phyloP scores from a whole-genome alignment of 2,113 vertebrate genomes.

The Oncorhynchus keta region DNA sequence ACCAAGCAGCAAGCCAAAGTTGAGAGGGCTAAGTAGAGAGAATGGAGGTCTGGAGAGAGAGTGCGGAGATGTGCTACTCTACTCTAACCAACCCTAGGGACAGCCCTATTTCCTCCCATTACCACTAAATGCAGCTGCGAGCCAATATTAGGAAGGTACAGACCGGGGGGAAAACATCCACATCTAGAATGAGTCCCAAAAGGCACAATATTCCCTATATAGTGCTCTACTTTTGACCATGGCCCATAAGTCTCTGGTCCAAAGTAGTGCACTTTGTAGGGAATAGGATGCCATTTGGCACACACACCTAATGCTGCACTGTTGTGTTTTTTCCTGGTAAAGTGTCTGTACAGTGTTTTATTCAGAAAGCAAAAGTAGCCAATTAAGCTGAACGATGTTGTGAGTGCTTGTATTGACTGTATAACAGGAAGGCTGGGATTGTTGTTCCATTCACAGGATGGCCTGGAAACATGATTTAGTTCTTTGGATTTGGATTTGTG shows the following conservation, averaged over 20 bases:
- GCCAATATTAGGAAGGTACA: neutral
- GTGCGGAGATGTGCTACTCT: neutral
- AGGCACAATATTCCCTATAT: too few species aligned
- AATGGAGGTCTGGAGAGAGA: neutral
- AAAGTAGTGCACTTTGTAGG: too few species aligned
- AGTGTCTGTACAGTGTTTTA: neutral
- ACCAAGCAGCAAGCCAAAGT: constrained; percentile 42
- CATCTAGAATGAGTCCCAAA: too few species aligned
- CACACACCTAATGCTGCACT: neutral
- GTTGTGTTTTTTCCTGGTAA: neutral
- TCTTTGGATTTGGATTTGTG: neutral
- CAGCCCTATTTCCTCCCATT: constrained; percentile 67
- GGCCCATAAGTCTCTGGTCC: too few species aligned
- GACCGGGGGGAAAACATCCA: neutral
- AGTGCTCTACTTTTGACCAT: too few species aligned
- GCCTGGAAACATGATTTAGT: neutral
- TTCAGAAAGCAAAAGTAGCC: neutral
- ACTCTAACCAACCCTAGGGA: constrained; percentile 37
- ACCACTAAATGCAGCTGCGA: neutral
- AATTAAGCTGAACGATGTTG: neutral
- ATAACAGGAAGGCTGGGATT: neutral
- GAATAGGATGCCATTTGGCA: too few species aligned
- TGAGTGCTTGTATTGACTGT: neutral
- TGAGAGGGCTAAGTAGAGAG: constrained; percentile 17
- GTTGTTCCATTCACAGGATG: neutral